These are phyloP conservation scores for Apogon hyalosoma DNA, from an alignment of 2,797 vertebrate genomes.

Conservation along the genomic window DNA sequence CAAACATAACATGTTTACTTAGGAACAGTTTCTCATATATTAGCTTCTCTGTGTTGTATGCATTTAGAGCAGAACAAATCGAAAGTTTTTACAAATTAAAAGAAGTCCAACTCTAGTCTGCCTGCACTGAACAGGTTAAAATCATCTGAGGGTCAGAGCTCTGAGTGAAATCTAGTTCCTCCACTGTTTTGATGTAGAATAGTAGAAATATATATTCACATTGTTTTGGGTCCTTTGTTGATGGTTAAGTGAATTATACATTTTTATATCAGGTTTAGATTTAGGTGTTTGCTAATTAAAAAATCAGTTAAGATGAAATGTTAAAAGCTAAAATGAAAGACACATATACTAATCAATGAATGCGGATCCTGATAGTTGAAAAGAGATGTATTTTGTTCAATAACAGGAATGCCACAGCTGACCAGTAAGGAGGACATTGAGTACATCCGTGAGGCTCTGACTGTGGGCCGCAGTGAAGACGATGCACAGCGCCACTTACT, in stretches of 20 bases:
- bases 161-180: too few species aligned
- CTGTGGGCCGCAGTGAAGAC: constrained; percentile 91
- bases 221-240: too few species aligned
- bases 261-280: too few species aligned
- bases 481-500: constrained; percentile 95
- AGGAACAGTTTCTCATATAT: too few species aligned
- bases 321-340: not conserved
- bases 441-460: constrained; percentile 95
- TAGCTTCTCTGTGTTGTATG: not conserved
- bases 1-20: not conserved
- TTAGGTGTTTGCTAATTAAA: too few species aligned
- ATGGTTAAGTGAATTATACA: too few species aligned
- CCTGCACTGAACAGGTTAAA: not conserved
- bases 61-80: not conserved
- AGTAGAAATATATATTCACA: too few species aligned
- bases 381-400: not conserved
- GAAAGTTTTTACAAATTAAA: too few species aligned
- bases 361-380: not conserved
- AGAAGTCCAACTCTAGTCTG: not conserved
- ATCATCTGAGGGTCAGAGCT: too few species aligned
- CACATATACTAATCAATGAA: not conserved
- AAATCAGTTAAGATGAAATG: not conserved
- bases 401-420: constrained; percentile 95
- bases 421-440: constrained; percentile 98
- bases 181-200: too few species aligned